Evolutionary conservation across 1,140 invertebrate genomes (phyloP).

Genomic region (Centruroides vittatus): DNA sequence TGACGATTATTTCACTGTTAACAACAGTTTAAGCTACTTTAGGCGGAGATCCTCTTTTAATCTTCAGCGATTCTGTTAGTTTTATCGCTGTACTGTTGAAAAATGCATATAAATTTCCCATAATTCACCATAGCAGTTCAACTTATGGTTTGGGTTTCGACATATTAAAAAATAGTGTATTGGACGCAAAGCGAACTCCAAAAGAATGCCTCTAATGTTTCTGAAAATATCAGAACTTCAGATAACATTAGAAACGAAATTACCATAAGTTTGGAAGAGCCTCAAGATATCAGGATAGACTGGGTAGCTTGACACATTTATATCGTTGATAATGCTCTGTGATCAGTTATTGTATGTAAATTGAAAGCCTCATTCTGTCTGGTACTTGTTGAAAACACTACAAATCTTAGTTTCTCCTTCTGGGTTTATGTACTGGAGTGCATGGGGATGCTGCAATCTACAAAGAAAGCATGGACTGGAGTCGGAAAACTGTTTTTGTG

Average conservation of each 20-base stretch:
- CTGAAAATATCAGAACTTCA: slow-evolving; percentile 35
- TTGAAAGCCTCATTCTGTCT: slow-evolving; percentile 31
- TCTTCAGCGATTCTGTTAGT: slow-evolving; percentile 20
- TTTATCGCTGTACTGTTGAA: slow-evolving; percentile 13
- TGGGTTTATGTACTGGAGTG: slow-evolving; percentile 68
- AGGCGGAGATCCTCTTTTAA: slow-evolving; percentile 34
- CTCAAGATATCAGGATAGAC: slow-evolving; percentile 34
- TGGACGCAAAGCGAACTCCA: slow-evolving; percentile 53
- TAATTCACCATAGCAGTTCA: neutral
- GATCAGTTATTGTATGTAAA: slow-evolving; percentile 33
- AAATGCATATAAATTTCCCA: slow-evolving; percentile 2
- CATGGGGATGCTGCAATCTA: slow-evolving; percentile 46
- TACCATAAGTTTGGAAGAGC: slow-evolving; percentile 12
- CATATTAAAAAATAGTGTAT: slow-evolving; percentile 41
- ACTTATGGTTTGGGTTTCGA: slow-evolving; percentile 51
- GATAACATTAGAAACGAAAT: too few species aligned
- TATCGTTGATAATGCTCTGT: slow-evolving; percentile 32
- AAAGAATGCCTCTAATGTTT: slow-evolving; percentile 45
- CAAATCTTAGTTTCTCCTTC: slow-evolving; percentile 25
- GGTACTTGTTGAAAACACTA: slow-evolving; percentile 29
- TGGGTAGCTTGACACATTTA: slow-evolving; percentile 41
- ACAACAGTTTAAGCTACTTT: slow-evolving; percentile 39
- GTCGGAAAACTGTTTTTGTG: slow-evolving; percentile 54
- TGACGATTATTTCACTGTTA: slow-evolving; percentile 52
- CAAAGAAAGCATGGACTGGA: slow-evolving; percentile 69